Evolutionary conservation across 2,113 vertebrate species (phyloP).

Genomic region (Numida meleagris): DNA sequence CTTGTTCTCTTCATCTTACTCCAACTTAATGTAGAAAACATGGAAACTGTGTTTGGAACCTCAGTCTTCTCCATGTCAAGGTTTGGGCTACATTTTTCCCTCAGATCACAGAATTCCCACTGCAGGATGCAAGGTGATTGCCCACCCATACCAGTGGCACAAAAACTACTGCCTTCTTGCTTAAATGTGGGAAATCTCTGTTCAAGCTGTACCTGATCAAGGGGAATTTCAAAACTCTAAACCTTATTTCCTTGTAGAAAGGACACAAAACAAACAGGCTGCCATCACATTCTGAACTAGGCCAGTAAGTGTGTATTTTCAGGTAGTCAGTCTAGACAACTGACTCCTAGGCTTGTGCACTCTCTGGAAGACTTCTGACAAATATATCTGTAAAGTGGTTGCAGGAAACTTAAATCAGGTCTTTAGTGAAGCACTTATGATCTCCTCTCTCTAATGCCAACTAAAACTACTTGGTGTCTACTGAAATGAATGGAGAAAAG

Average conservation of each 20-base stretch:
- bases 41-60: not conserved
- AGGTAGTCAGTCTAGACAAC: not conserved
- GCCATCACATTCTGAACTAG: not conserved
- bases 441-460: not conserved
- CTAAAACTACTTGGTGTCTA: not conserved
- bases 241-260: not conserved
- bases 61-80: not conserved
- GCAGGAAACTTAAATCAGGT: not conserved
- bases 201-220: not conserved
- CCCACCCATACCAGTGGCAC: not conserved
- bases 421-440: not conserved
- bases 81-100: not conserved
- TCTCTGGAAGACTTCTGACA: not conserved
- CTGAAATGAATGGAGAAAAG: not conserved
- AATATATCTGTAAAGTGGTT: not conserved
- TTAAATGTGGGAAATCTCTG: not conserved
- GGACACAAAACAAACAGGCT: not conserved
- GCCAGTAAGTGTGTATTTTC: not conserved
- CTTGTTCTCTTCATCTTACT: not conserved
- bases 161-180: not conserved
- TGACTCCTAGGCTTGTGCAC: not conserved
- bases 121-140: not conserved
- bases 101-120: not conserved
- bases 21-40: not conserved
- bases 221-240: not conserved